Conservation (phyloP, 2,113 vertebrate species). For the Lasiurus cinereus region DNA sequence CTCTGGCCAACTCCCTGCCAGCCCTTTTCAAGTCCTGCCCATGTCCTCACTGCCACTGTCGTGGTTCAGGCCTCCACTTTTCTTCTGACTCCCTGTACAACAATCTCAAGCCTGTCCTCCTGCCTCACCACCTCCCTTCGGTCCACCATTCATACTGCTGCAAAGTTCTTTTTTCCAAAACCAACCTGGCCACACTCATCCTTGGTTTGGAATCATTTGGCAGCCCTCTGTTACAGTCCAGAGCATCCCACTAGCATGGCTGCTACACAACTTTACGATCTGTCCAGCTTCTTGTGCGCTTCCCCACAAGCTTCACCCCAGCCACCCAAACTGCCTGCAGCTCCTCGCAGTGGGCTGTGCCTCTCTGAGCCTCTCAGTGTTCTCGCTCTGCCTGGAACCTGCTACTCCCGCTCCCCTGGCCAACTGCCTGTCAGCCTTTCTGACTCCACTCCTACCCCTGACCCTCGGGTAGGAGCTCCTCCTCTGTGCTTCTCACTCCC, state of each 20-base stretch:
- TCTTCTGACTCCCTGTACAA: background rate
- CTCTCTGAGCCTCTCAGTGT: background rate
- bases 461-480: background rate
- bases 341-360: fast-evolving
- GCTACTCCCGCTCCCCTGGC: background rate
- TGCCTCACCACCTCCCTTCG: background rate
- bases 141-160: background rate
- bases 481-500: background rate
- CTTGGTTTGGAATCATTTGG: background rate
- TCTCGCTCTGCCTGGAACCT: background rate
- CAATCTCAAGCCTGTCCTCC: background rate
- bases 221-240: background rate
- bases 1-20: background rate
- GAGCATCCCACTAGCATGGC: background rate
- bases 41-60: background rate
- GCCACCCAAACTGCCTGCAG: background rate
- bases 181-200: background rate
- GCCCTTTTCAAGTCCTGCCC: background rate
- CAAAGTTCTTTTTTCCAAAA: background rate
- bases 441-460: background rate
- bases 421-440: background rate
- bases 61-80: background rate
- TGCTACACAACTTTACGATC: background rate
- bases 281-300: background rate
- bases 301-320: background rate